phyloP scores from a whole-genome alignment of 92 coral and sea anemone genomes.

The Epizoanthus illoricatus region DNA sequence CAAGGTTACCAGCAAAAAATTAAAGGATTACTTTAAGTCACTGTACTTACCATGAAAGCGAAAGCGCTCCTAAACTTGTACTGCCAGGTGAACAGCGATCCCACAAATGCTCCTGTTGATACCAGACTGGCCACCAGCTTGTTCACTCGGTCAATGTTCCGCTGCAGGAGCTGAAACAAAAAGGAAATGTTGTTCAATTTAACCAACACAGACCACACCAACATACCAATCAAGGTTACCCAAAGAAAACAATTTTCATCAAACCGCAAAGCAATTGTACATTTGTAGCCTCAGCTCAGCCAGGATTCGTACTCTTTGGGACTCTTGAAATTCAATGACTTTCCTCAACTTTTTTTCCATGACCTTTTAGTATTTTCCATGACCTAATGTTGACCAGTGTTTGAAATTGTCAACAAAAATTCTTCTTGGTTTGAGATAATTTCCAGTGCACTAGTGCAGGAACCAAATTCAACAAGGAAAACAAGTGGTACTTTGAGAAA shows the following conservation, averaged over 20 bases:
- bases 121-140: constrained; percentile 93
- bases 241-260: neutral
- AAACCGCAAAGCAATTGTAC: too few species aligned
- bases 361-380: too few species aligned
- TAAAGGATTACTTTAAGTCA: neutral
- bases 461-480: too few species aligned
- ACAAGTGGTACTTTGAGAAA: too few species aligned
- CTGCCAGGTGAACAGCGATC: constrained; percentile 96
- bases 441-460: too few species aligned
- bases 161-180: constrained; percentile 77
- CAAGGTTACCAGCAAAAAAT: neutral
- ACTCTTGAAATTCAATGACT: too few species aligned
- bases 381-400: too few species aligned
- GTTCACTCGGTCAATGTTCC: constrained; percentile 96
- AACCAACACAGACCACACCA: neutral
- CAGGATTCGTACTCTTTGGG: too few species aligned
- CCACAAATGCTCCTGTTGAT: constrained; percentile 93
- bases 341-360: too few species aligned
- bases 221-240: neutral
- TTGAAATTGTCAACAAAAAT: too few species aligned
- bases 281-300: too few species aligned
- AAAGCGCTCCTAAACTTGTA: constrained; percentile 97
- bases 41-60: constrained; percentile 80
- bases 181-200: neutral
- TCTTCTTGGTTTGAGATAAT: too few species aligned